phyloP scores from a whole-genome alignment of 2,888 invertebrate species.

The Clostera curtula region DNA sequence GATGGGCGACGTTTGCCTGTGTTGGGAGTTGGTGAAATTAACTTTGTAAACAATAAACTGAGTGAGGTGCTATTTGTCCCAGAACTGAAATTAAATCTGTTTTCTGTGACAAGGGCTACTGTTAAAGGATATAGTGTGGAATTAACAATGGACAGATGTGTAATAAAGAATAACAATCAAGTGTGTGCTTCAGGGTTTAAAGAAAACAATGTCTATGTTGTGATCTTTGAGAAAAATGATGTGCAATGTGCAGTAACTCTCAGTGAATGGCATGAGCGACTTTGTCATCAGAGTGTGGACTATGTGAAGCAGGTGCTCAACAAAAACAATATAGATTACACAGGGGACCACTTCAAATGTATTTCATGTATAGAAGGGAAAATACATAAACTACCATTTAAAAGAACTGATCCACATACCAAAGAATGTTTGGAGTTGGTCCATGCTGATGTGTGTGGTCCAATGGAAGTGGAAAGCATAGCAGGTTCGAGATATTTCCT shows the following conservation, averaged over 20 bases:
- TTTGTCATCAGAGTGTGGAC: slow-evolving; percentile 3
- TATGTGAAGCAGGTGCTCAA: slow-evolving; percentile 3
- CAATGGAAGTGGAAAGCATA: not conserved
- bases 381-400: slow-evolving; percentile 1
- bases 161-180: not conserved
- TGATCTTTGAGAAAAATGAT: not conserved
- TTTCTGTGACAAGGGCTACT: not conserved
- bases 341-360: slow-evolving; percentile 1
- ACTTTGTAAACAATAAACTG: not conserved
- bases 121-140: not conserved
- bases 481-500: not conserved
- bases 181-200: not conserved
- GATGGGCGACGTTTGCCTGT: not conserved
- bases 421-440: slow-evolving; percentile 1
- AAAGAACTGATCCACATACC: not conserved
- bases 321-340: slow-evolving; percentile 1
- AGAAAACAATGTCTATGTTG: slow-evolving; percentile 1
- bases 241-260: slow-evolving; percentile 1
- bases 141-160: not conserved
- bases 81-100: not conserved
- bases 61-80: not conserved
- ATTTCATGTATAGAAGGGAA: slow-evolving; percentile 3
- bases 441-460: slow-evolving; percentile 2
- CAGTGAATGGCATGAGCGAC: slow-evolving; percentile 4
- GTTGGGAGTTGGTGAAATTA: not conserved